These are phyloP conservation scores for Vultur gryphus DNA, from an alignment of 2,797 vertebrate genomes.

Conservation along the genomic window DNA sequence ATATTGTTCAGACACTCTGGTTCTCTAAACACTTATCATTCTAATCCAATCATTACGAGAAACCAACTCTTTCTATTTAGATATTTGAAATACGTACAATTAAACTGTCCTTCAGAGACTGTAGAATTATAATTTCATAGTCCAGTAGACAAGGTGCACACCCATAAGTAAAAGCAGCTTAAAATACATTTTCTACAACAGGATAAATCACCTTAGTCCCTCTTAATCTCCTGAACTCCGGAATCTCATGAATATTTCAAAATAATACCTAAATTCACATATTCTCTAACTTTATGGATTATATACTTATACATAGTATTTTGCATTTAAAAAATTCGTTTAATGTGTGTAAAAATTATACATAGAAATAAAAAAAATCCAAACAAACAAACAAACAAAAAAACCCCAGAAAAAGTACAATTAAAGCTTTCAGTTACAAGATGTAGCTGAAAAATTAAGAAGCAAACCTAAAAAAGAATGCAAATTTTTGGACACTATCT, in stretches of 20 bases:
- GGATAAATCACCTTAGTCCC: constrained; percentile 18
- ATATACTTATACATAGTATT: not conserved
- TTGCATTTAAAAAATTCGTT: not conserved
- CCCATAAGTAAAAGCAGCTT: constrained; percentile 10
- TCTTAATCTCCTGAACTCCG: constrained; percentile 19
- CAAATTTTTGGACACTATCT: not conserved
- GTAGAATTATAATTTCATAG: not conserved
- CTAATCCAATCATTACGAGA: not conserved
- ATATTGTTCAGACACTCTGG: not conserved
- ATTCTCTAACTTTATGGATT: not conserved
- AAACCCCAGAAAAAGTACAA: not conserved
- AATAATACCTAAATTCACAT: not conserved
- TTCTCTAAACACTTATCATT: not conserved
- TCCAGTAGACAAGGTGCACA: not conserved
- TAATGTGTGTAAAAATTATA: not conserved
- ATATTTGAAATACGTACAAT: not conserved
- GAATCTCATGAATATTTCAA: constrained; percentile 29
- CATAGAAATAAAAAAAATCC: not conserved
- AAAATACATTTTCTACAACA: not conserved
- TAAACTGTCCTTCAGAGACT: not conserved
- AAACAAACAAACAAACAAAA: not conserved
- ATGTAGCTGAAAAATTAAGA: not conserved
- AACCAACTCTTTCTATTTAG: not conserved
- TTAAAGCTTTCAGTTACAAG: not conserved
- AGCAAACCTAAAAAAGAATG: not conserved